phyloP scores from a whole-genome alignment of 2,797 vertebrate species.

The Periophthalmus magnuspinnatus region DNA sequence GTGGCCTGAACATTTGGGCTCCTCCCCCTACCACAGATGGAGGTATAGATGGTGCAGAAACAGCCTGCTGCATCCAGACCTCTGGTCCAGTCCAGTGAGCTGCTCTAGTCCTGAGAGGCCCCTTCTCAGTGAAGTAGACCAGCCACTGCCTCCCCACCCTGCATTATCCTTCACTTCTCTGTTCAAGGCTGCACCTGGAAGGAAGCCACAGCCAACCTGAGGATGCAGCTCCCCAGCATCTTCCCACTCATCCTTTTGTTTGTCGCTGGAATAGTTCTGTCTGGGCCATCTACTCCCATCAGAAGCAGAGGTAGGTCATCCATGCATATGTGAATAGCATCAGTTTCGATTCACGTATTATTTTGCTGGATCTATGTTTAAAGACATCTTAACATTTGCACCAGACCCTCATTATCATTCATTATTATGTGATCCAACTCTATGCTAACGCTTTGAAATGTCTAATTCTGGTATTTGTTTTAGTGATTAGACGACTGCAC shows the following conservation, averaged over 20 bases:
- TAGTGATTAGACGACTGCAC: not conserved
- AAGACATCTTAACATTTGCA: not conserved
- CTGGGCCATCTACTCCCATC: constrained; percentile 46
- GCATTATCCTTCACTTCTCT: constrained; percentile 22
- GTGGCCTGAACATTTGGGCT: constrained; percentile 48
- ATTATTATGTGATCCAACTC: not conserved
- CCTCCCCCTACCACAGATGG: constrained; percentile 71
- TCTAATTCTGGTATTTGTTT: not conserved
- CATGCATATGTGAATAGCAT: not conserved
- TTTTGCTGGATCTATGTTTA: not conserved
- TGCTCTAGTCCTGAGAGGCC: constrained; percentile 59
- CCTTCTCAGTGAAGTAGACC: constrained; percentile 61
- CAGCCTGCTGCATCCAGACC: constrained; percentile 55
- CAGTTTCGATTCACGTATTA: not conserved
- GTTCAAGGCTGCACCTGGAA: constrained; percentile 32
- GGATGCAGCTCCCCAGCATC: constrained; percentile 47
- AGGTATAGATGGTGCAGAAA: constrained; percentile 75
- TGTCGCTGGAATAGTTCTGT: constrained; percentile 60
- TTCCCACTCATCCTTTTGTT: constrained; percentile 60
- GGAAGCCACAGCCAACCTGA: constrained; percentile 18
- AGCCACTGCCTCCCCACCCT: constrained; percentile 38
- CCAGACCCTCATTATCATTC: not conserved
- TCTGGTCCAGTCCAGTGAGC: constrained; percentile 54
- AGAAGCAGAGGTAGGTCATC: constrained; percentile 71
- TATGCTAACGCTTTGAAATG: not conserved